phyloP scores from a whole-genome alignment of 92 coral and sea anemone genomes.

The Paragorgia papillata region DNA sequence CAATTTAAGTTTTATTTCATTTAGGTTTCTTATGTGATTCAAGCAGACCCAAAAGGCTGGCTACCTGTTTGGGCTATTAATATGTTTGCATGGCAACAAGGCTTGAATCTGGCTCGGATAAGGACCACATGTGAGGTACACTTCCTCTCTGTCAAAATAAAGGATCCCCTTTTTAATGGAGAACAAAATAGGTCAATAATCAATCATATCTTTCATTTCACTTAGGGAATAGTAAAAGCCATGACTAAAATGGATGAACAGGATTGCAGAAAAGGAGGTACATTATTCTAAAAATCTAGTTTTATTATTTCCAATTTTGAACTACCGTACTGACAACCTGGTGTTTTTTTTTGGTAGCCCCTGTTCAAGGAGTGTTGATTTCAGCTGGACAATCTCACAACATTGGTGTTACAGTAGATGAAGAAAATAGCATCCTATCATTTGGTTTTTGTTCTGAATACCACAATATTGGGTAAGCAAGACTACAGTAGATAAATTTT shows the following conservation, averaged over 20 bases:
- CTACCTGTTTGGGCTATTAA: slow-evolving; percentile 86
- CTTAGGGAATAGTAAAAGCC: slow-evolving; percentile 84
- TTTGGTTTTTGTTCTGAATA: slow-evolving; percentile 89
- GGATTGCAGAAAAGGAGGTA: slow-evolving; percentile 36
- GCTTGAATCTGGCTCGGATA: slow-evolving; percentile 87
- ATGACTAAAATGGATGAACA: slow-evolving; percentile 59
- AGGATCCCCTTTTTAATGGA: too few relatives aligned
- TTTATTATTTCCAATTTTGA: too few relatives aligned
- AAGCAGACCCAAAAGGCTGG: slow-evolving; percentile 99
- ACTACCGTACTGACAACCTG: too few relatives aligned
- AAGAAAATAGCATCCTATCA: slow-evolving; percentile 43
- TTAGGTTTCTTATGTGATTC: slow-evolving; percentile 88
- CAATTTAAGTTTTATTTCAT: not conserved
- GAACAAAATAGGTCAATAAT: too few relatives aligned
- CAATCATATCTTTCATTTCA: too few relatives aligned
- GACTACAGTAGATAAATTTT: not conserved
- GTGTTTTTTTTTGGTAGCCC: slow-evolving; percentile 53
- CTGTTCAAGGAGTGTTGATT: slow-evolving; percentile 81
- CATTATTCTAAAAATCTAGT: too few relatives aligned
- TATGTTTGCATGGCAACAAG: slow-evolving; percentile 98
- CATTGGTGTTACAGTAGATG: slow-evolving; percentile 57
- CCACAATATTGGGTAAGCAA: slow-evolving; percentile 79
- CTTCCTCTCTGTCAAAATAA: not conserved
- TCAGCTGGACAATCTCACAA: slow-evolving; percentile 70
- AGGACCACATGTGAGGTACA: slow-evolving; percentile 76